Percentiles rank a stretch among this genome's conserved stretches.
Conservation (phyloP, 2,113 vertebrate species). For the Microcebus ravelobensis region DNA sequence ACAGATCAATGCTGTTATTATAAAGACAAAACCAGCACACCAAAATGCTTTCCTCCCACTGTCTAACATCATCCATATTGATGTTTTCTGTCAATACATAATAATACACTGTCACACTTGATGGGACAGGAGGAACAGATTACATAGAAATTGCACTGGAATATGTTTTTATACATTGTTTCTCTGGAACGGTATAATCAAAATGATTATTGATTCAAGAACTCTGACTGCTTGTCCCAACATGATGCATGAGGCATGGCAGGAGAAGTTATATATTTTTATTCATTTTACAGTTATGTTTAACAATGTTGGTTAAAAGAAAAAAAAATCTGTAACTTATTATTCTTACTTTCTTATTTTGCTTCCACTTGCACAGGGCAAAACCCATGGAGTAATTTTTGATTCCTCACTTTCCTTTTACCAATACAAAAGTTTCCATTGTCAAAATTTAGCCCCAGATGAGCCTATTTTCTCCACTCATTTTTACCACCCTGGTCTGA, state of each 20-base stretch:
- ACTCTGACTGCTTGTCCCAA: conserved; percentile 57
- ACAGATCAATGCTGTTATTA: conserved; percentile 81
- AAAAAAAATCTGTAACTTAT: neutral
- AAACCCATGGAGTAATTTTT: neutral
- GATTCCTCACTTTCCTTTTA: neutral
- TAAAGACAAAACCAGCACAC: conserved; percentile 76
- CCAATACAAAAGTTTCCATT: neutral
- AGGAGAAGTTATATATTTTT: conserved; percentile 51
- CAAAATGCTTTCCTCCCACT: conserved; percentile 76
- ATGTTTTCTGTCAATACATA: conserved; percentile 81
- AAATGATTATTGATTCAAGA: conserved; percentile 73
- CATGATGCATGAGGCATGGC: conserved; percentile 3
- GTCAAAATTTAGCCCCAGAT: neutral
- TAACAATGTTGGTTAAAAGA: conserved; percentile 56
- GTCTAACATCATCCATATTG: conserved; percentile 79
- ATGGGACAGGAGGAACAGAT: conserved; percentile 74
- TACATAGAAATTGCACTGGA: conserved; percentile 70
- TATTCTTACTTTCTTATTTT: neutral
- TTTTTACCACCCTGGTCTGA: neutral
- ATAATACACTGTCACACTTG: conserved; percentile 81
- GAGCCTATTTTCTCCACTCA: neutral
- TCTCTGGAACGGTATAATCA: conserved; percentile 66
- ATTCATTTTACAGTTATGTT: conserved; percentile 56
- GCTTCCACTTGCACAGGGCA: neutral
- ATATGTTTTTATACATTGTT: conserved; percentile 77